These are phyloP conservation scores for Agelas oroides DNA, from an alignment of 37 sponge, comb jelly and placozoan genomes.

Conservation along the genomic window DNA sequence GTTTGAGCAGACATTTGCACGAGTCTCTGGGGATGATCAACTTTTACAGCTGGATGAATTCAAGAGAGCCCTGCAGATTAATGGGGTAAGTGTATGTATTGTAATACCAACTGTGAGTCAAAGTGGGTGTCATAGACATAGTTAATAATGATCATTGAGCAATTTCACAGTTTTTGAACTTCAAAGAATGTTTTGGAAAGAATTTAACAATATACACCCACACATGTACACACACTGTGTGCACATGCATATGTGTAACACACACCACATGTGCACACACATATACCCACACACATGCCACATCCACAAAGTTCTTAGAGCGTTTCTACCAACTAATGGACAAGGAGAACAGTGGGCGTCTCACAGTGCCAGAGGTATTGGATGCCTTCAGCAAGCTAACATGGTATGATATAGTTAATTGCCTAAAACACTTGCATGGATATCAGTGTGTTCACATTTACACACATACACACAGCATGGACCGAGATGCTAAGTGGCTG, in stretches of 20 bases:
- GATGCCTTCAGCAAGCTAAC: constrained; percentile 79
- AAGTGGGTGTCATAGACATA: background rate
- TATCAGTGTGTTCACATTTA: too few species aligned
- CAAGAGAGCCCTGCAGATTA: constrained; percentile 57
- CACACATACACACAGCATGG: constrained; percentile 53
- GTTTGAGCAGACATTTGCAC: constrained; percentile 68
- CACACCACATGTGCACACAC: too few species aligned
- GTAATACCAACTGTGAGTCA: background rate
- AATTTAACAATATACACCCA: too few species aligned
- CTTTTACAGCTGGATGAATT: constrained; percentile 69
- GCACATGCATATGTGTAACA: too few species aligned
- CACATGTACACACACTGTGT: too few species aligned
- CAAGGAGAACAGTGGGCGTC: constrained; percentile 61
- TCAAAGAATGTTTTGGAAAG: too few species aligned
- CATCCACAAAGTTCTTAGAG: constrained; percentile 61
- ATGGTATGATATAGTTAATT: constrained; percentile 71
- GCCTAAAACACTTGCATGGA: too few species aligned
- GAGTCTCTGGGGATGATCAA: constrained; percentile 68
- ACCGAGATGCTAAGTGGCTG: constrained; percentile 88
- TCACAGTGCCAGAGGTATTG: constrained; percentile 73
- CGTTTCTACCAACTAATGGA: constrained; percentile 81
- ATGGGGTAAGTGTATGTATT: constrained; percentile 40
- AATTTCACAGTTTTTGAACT: too few species aligned
- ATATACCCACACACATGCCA: too few species aligned
- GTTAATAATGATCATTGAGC: background rate